Base-by-base conservation (phyloP, 2,888 invertebrate genomes). In the Pristionchus japonicus region DNA sequence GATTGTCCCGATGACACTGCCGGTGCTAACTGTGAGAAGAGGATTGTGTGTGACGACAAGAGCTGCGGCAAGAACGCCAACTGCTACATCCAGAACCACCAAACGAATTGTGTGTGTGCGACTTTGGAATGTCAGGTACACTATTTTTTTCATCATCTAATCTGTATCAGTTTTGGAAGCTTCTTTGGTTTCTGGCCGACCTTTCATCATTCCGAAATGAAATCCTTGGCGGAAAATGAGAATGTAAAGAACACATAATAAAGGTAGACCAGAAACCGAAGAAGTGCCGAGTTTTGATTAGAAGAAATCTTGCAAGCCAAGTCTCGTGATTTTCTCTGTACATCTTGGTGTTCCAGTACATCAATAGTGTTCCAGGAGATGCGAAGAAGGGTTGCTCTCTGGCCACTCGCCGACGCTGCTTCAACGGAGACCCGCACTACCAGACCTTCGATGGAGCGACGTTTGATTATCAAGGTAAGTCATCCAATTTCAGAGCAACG, bases 21-120 rank as follows among this genome's bases (percentile, higher is more conserved):
- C 94, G 97, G 97, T 3, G 95, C 95, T 89, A 96, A 96, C 91
- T 97, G 97, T 94, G 96, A 96, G 90, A 90, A 90, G 70, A 86
- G 49, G 40, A 86, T 86, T 49, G 49, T 34, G 70, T 86, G 86
- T 31, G 34, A 67, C 11, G n/a, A n/a, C 23, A 70, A 89, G 40
- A 82, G 90, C 17, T 92, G 92, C 82, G 92, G 93, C n/a, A 83
- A 88, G 57, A 92, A 92, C 85, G 91, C 93, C 64, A 49, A 88
- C 2, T 93, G 93, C 80, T 92, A 88, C 83, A 91, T 93, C 43
- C 88, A 88, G 7, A 91, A 93, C 85, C 91, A 92, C 85, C 91
- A 92, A 74, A 83, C 90, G 6, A 91, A 91, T 88, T n/a, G n/a
- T 93, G 93, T 88, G 89, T 91, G 43, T 93, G 93, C 89, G 90